Evolutionary conservation across 2,888 invertebrate genomes (phyloP), one percentile per base, ranked within the genome.

Genomic region (Acanthoscelides obtectus): DNA sequence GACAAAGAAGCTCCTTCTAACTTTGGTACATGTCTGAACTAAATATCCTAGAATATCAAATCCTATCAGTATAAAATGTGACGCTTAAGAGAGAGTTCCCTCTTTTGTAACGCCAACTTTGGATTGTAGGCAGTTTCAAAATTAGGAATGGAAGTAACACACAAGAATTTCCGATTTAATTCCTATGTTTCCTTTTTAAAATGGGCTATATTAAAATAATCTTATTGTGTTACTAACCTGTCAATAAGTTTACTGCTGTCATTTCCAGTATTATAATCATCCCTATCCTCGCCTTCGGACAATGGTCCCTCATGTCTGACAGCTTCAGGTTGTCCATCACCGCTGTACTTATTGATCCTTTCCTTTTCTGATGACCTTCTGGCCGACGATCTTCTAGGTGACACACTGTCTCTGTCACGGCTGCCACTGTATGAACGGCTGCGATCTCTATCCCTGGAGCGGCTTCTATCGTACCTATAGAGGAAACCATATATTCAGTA

Each of bases 211-310:
- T 63, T 19, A 19, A 63, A 63, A 12, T 63, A 63, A 63, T 63
- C 19, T 63, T 8, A 63, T 19, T 19, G 19, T 19, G 81, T 8
- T 1, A 20, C 66, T 21, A 2, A 66, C 66, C 66, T 83, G 64
- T 84, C 83, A 19, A 77, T 72, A 64, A 75, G 68, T 69, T 77
- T 77, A 45, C 45, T n/a, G n/a, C 71, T 75, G 45, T 74, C 74
- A 68, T 73, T 77, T 21, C 77, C 79, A 65, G 77, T 81, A 66
- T 81, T 82, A 73, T 87, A 87, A 79, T 89, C 89, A 77, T 88
- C 88, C 66, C 89, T 84, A 75, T 88, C 89, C 77, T 89, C 89
- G 12, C 89, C 89, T 79, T 89, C 89, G 76, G 88, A 88, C 71
- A 89, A 80, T 2, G 89, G 88, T 20, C 88, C 89, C 72, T 88